Percentiles rank a stretch among this genome's conserved stretches.
Conservation (phyloP, 2,888 invertebrate species). For the Chirona hameri region DNA sequence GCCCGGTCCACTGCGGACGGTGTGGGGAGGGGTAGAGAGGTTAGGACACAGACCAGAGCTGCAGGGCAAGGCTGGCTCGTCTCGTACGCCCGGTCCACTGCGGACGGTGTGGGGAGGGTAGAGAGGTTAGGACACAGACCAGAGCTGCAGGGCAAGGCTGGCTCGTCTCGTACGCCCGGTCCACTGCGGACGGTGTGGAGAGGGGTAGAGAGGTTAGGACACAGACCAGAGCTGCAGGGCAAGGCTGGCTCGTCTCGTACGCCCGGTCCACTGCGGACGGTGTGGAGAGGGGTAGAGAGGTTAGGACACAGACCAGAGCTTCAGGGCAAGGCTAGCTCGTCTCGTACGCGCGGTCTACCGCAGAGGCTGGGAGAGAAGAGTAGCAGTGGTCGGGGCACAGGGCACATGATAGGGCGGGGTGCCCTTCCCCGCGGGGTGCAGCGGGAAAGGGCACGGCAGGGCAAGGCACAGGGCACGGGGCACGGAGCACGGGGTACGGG, state of each 20-base stretch:
- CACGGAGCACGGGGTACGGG: not conserved
- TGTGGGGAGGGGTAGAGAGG: not conserved
- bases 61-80: no score
- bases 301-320: constrained; percentile 43
- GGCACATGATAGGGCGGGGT: constrained; percentile 44
- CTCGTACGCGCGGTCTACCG: not conserved
- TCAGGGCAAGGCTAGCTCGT: no score
- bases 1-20: not conserved
- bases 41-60: constrained; percentile 47
- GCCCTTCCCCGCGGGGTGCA: no score
- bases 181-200: not conserved
- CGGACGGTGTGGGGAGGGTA: not conserved
- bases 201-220: not conserved
- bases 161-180: not conserved
- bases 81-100: constrained; percentile 29
- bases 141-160: no score
- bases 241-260: no score
- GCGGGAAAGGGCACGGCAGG: no score
- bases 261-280: not conserved
- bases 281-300: not conserved
- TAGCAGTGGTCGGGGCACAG: not conserved
- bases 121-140: constrained; percentile 43
- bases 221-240: constrained; percentile 43
- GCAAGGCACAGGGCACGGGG: not conserved
- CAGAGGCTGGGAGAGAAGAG: not conserved